These are phyloP conservation scores for Toxostoma redivivum DNA, from an alignment of 2,113 vertebrate genomes.

Conservation along the genomic window DNA sequence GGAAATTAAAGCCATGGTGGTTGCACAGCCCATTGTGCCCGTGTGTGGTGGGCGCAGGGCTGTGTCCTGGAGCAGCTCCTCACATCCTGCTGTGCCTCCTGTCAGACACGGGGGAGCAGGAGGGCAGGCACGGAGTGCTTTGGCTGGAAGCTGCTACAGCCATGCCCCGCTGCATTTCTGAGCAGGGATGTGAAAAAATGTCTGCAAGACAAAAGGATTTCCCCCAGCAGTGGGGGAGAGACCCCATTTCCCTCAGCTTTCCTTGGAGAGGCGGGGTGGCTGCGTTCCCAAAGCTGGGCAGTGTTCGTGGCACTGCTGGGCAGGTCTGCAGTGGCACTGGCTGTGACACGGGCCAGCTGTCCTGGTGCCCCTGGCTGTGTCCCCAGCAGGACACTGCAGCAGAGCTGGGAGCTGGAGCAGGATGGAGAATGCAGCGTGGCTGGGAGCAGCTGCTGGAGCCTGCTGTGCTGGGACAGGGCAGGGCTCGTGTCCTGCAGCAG, in stretches of 20 bases:
- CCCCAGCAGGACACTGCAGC: neutral
- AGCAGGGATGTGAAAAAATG: neutral
- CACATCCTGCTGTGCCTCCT: neutral
- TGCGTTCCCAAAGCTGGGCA: neutral
- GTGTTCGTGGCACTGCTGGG: no score
- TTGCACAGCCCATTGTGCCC: neutral
- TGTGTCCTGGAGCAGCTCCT: neutral
- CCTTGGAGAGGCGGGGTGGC: neutral
- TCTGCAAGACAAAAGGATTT: neutral
- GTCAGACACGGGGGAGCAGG: fast-evolving
- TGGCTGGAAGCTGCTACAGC: neutral
- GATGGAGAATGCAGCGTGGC: neutral
- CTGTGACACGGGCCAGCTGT: no score
- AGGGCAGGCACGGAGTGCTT: neutral
- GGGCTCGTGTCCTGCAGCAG: neutral
- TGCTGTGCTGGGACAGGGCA: neutral
- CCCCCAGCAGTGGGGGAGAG: neutral
- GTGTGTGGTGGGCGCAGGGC: fast-evolving
- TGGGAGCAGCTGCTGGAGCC: neutral
- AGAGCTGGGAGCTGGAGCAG: neutral
- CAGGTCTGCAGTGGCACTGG: no score
- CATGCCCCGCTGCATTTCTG: neutral
- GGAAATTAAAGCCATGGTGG: neutral
- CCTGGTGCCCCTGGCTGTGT: no score
- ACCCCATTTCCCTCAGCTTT: neutral